Evolutionary conservation across 2,113 vertebrate genomes (phyloP), one percentile per base, ranked within the genome.

Genomic region (Limanda limanda): DNA sequence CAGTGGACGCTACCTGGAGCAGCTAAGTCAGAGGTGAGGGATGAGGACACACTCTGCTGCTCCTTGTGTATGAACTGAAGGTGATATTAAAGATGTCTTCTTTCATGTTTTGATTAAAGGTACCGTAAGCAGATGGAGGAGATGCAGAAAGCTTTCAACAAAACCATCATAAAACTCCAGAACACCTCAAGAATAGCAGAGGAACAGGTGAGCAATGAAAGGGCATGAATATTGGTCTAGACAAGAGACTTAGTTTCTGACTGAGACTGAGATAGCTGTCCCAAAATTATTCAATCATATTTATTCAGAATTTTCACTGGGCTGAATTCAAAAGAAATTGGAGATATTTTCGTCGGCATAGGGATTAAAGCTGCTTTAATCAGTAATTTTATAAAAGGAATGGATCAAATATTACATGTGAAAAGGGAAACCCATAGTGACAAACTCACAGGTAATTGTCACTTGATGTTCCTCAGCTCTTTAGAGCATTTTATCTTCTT

Each of bases 81-180:
- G 9, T 42, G 27, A 48, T 17, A 40, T 25, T 27, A 8, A 54
- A 14, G n/a, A n/a, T 9, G 20, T 57, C 17, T 20, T 37, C 18
- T 18, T 24, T 9, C 2, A 2, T 52, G 1, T 56, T 68, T 70
- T 47, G 1, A 35, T 58, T 58, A 0, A 65, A 99, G 98, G 88
- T 99, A 99, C 85, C 95, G 98, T 48, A 99, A 97, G 89, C 98
- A 99, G 94, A 97, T 99, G 98, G 98, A 99, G 85, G 98, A 99
- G 94, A 99, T 99, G 98, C 98, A 99, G 86, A 98, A 95, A 77
- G 97, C 97, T 85, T 99, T 99, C 83, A 99, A 99, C 94, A 97
- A 96, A 92, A 99, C 98, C 71, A 96, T 99, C 90, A 94, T 98
- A 86, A 98, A 98, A 87, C 97, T 99, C 79, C 98, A 99, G 89